Evolutionary conservation across 1,140 invertebrate genomes (phyloP).

Genomic region (silkworm (Bombyx mori)): DNA sequence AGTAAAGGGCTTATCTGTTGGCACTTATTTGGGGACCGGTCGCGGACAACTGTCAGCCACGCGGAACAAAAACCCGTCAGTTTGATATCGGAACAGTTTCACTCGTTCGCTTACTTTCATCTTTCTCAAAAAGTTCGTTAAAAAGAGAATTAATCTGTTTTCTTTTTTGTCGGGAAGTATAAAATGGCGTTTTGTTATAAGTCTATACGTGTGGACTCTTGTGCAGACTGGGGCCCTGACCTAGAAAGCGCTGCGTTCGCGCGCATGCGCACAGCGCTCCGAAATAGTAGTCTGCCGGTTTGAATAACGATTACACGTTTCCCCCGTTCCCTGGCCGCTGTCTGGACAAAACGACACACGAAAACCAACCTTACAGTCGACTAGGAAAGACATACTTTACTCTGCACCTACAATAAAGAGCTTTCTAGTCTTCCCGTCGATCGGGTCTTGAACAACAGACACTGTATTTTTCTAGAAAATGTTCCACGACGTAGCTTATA

Average conservation of each 20-base stretch:
- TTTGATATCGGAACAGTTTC: constrained; percentile 11
- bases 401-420: background rate
- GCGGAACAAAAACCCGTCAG: constrained; percentile 14
- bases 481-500: too few species aligned
- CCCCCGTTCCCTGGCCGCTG: constrained; percentile 35
- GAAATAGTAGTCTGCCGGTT: constrained; percentile 46
- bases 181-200: constrained; percentile 42
- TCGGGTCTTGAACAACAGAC: too few species aligned
- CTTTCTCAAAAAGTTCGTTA: constrained; percentile 9
- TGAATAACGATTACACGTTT: constrained; percentile 60
- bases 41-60: constrained; percentile 10
- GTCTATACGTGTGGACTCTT: constrained; percentile 43
- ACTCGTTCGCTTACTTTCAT: constrained; percentile 6
- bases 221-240: constrained; percentile 58
- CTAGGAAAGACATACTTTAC: background rate
- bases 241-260: constrained; percentile 43
- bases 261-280: constrained; percentile 52
- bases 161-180: constrained; percentile 2
- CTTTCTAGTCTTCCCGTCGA: constrained; percentile 5
- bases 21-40: constrained; percentile 29
- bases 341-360: constrained; percentile 27
- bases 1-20: constrained; percentile 18
- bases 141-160: constrained; percentile 8
- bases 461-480: too few species aligned
- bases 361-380: background rate